Base-by-base conservation (phyloP, 2,797 vertebrate genomes). In the Nyctalus aviator region DNA sequence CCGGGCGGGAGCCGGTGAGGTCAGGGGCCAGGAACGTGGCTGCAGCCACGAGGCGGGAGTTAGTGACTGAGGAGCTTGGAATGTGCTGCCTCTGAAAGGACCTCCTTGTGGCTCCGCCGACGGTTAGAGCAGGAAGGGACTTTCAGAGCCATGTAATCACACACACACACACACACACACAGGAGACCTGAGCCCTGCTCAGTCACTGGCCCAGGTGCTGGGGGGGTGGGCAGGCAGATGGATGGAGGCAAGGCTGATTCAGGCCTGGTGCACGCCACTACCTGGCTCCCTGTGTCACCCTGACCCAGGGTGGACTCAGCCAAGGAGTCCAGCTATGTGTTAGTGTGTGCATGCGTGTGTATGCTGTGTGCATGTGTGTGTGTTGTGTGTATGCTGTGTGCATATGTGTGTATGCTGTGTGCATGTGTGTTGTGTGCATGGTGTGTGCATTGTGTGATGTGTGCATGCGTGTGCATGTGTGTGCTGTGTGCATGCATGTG, bases 41-140 rank as follows among this genome's bases (percentile, higher is more conserved):
- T 95, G 93, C 20, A 73, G 96, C 96, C 97, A 75, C 89, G 32
- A 96, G 81, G 89, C 87, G 41, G 94, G 96, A 76, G 93, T 91
- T 92, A 71, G 72, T 97, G 97, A 97, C 87, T 95, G 96, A 97
- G 94, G 75, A 71, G 91, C 87, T 96, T 97, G 97, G 97, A 97
- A 97, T 97, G 97, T 76, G 77, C 94, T 82, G 89, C 50, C 75
- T 96, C 89, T 95, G 72, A 95, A 94, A 95, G 75, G 94, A 57
- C 92, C 94, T 93, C 93, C 88, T 90, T 96, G 96, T 93, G 96
- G 91, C 96, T 96, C 71, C 68, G 77, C 35, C 0, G 53, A 96
- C 89, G 37, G 96, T 97, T 97, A 90, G 90, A 93, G 95, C 93
- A 96, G 95, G 87, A 97, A 96, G 93, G 87, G 95, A 90, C 94